Conservation (phyloP, 2,113 vertebrate species). For the Regulus satrapa region DNA sequence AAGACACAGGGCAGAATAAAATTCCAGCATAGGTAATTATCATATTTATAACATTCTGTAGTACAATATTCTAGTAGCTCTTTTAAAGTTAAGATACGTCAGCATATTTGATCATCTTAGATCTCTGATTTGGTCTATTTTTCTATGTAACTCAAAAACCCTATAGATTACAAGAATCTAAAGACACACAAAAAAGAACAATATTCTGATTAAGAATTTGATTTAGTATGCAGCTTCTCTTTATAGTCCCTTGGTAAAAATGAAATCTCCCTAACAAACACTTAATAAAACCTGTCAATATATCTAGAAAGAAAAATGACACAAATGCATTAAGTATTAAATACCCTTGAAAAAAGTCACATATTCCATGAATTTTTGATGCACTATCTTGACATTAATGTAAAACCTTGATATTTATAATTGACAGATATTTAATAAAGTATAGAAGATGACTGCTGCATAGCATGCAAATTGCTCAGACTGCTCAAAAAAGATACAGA, state of each 20-base stretch:
- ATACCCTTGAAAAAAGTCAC: slow-evolving; percentile 83
- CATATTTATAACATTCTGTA: slow-evolving; percentile 50
- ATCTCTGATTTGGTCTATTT: slow-evolving; percentile 56
- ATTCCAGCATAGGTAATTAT: slow-evolving; percentile 45
- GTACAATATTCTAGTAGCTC: slow-evolving; percentile 28
- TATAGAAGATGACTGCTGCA: slow-evolving; percentile 71
- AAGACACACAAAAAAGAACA: slow-evolving; percentile 68
- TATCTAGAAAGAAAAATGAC: slow-evolving; percentile 81
- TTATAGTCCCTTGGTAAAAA: slow-evolving; percentile 79
- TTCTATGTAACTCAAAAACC: slow-evolving; percentile 57
- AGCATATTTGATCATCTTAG: slow-evolving; percentile 62
- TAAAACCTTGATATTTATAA: slow-evolving; percentile 87
- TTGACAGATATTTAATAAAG: slow-evolving; percentile 86
- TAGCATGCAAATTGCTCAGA: slow-evolving; percentile 70
- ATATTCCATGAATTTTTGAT: slow-evolving; percentile 88
- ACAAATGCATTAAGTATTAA: slow-evolving; percentile 87
- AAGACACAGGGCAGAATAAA: slow-evolving; percentile 1
- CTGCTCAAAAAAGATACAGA: slow-evolving; percentile 65
- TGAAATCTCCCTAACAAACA: slow-evolving; percentile 83
- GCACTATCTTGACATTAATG: slow-evolving; percentile 87
- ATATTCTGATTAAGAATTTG: slow-evolving; percentile 76
- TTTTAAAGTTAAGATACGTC: slow-evolving; percentile 66
- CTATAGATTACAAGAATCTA: slow-evolving; percentile 59
- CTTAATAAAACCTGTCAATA: slow-evolving; percentile 88
- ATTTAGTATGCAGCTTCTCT: slow-evolving; percentile 78